These are phyloP conservation scores for Phaethon lepturus DNA, from an alignment of 2,113 vertebrate genomes.

Conservation along the genomic window DNA sequence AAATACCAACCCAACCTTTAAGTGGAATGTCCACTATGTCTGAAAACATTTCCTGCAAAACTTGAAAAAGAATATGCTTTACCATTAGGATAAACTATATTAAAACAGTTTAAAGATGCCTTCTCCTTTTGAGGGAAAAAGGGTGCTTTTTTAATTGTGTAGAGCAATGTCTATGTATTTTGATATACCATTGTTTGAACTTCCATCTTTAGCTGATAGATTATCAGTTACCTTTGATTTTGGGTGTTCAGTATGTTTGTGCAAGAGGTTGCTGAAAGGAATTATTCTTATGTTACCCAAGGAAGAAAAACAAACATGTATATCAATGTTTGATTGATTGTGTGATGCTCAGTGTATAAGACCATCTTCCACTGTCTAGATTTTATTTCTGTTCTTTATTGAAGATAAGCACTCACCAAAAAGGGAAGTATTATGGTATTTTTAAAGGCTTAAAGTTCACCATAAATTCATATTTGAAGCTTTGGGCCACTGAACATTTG, in stretches of 20 bases:
- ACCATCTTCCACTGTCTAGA: conserved; percentile 74
- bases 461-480: conserved; percentile 32
- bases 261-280: conserved; percentile 74
- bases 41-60: conserved; percentile 88
- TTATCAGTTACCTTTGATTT: conserved; percentile 69
- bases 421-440: not conserved
- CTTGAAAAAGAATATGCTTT: conserved; percentile 83
- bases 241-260: conserved; percentile 69
- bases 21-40: conserved; percentile 57
- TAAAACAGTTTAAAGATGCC: conserved; percentile 76
- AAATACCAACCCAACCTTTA: conserved; percentile 30
- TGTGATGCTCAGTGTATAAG: conserved; percentile 81
- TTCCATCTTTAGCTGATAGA: conserved; percentile 83
- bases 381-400: conserved; percentile 81
- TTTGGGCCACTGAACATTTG: conserved; percentile 60
- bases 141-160: conserved; percentile 81
- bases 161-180: conserved; percentile 77
- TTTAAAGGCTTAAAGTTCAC: conserved; percentile 53
- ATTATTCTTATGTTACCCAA: conserved; percentile 73
- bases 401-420: conserved; percentile 88
- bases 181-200: conserved; percentile 94
- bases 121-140: conserved; percentile 79
- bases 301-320: conserved; percentile 43
- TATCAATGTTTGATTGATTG: conserved; percentile 83
- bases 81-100: conserved; percentile 74